These are phyloP conservation scores for Atta texana DNA, from an alignment of 1,140 invertebrate species.

Conservation along the genomic window DNA sequence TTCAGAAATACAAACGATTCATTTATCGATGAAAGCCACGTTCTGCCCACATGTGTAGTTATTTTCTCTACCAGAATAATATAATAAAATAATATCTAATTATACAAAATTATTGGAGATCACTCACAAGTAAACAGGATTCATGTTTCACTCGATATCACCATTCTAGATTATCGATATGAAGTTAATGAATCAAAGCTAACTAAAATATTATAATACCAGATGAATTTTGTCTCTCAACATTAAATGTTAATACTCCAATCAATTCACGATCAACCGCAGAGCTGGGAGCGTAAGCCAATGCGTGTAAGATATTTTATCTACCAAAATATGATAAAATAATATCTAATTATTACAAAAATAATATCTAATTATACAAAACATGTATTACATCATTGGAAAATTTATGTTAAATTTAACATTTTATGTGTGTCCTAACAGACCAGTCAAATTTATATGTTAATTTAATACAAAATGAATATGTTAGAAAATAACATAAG, in stretches of 20 bases:
- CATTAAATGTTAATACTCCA: slow-evolving; percentile 27
- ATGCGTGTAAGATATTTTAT: too few relatives aligned
- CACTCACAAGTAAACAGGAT: neutral
- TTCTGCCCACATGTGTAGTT: neutral
- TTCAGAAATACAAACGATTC: too few relatives aligned
- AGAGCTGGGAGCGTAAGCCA: neutral
- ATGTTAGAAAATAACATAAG: too few relatives aligned
- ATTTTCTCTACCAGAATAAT: neutral
- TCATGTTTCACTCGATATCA: neutral
- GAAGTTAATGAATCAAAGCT: neutral
- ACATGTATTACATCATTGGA: too few relatives aligned
- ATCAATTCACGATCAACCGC: neutral
- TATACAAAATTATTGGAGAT: neutral
- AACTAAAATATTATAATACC: neutral
- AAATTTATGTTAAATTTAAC: too few relatives aligned
- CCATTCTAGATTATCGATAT: neutral
- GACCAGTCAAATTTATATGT: too few relatives aligned
- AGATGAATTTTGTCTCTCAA: neutral
- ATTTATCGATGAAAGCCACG: too few relatives aligned
- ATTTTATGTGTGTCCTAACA: too few relatives aligned
- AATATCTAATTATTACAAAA: neutral
- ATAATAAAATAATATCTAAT: neutral
- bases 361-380: neutral
- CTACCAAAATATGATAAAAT: neutral
- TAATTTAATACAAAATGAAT: too few relatives aligned